Conservation (phyloP, 2,888 invertebrate genomes). For the Lamellibrachia satsuma region DNA sequence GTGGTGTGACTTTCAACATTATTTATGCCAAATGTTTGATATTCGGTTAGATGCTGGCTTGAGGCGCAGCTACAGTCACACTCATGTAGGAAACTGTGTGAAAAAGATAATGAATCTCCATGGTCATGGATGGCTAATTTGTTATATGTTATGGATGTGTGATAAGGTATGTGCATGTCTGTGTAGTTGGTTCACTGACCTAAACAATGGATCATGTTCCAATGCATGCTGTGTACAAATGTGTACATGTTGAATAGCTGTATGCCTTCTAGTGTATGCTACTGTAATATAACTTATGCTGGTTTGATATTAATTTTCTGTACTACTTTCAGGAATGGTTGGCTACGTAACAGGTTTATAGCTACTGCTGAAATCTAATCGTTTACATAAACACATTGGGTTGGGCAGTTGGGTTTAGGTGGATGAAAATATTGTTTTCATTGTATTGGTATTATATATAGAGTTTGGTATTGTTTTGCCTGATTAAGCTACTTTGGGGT, state of each 20-base stretch:
- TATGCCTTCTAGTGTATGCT: too few relatives aligned
- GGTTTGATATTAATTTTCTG: neutral
- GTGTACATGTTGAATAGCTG: neutral
- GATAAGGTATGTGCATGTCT: too few relatives aligned
- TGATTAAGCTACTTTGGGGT: neutral
- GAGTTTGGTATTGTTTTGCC: neutral
- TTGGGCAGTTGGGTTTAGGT: neutral
- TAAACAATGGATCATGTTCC: too few relatives aligned
- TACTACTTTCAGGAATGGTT: neutral
- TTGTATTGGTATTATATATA: neutral
- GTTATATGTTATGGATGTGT: too few relatives aligned
- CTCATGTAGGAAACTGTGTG: too few relatives aligned
- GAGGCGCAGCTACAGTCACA: too few relatives aligned
- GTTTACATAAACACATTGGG: neutral
- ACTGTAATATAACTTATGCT: neutral
- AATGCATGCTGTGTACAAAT: neutral
- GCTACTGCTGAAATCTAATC: neutral
- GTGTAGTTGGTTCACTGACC: too few relatives aligned
- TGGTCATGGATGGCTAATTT: too few relatives aligned
- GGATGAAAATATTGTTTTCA: neutral
- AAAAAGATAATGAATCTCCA: too few relatives aligned
- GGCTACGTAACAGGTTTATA: neutral
- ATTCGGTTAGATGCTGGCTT: too few relatives aligned
- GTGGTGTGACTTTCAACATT: too few relatives aligned
- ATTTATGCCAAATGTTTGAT: too few relatives aligned